Conservation (phyloP, 2,797 vertebrate species). For the Malacoraja senta region DNA sequence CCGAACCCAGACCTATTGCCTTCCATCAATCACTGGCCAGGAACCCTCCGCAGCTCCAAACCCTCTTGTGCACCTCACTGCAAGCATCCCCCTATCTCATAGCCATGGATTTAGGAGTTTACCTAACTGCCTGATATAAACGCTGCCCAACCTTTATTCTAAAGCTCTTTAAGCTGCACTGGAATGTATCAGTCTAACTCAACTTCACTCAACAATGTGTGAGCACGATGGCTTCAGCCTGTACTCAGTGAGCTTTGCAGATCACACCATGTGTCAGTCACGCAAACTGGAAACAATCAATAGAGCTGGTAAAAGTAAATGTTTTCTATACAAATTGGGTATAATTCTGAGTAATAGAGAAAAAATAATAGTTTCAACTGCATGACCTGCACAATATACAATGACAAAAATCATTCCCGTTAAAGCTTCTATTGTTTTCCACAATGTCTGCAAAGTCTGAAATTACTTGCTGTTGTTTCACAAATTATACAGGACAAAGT, state of each 20-base stretch:
- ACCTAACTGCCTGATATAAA: neutral
- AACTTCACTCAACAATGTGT: neutral
- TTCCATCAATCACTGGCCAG: neutral
- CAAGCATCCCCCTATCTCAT: neutral
- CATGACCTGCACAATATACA: neutral
- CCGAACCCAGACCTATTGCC: neutral
- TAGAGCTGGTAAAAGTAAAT: neutral
- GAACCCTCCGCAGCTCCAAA: neutral
- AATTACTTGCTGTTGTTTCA: neutral
- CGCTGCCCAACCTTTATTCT: neutral
- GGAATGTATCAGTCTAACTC: neutral
- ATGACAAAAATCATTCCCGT: neutral
- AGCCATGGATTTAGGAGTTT: neutral
- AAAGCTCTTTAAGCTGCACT: constrained; percentile 1
- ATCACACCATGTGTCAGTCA: neutral
- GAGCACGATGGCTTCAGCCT: neutral
- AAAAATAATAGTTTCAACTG: neutral
- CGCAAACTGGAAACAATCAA: neutral
- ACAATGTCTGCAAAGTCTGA: neutral
- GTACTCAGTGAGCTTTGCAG: neutral
- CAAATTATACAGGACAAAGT: neutral
- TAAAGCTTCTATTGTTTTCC: neutral
- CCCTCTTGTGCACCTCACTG: neutral
- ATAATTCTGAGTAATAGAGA: neutral
- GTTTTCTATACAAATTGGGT: neutral